Conservation (phyloP, 35 echinoderm and acorn worm species). For the Lytechinus variegatus region DNA sequence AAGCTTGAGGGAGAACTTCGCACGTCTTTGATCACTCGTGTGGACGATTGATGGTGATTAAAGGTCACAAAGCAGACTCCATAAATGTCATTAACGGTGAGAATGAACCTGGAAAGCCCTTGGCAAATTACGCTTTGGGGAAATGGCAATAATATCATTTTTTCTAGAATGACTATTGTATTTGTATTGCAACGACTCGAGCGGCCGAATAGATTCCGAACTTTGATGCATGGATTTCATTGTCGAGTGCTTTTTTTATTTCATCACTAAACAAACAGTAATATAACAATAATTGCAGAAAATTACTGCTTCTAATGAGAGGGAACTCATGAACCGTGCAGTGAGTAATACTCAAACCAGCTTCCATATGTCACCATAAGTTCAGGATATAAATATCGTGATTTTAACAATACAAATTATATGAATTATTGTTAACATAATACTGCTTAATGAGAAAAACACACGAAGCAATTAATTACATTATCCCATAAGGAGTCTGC, state of each 20-base stretch:
- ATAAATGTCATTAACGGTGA: conserved; percentile 12
- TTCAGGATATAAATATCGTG: background rate
- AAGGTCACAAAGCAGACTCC: background rate
- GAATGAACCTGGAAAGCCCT: background rate
- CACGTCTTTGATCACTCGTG: background rate
- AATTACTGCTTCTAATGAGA: background rate
- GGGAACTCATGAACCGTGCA: background rate
- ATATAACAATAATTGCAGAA: background rate
- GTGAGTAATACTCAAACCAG: background rate
- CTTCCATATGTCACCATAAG: background rate
- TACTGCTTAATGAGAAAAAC: background rate
- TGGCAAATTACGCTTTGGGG: background rate
- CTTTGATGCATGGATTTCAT: background rate
- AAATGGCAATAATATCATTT: background rate
- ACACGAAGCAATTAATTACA: background rate
- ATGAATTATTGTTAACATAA: background rate
- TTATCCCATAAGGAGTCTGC: background rate
- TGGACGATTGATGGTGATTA: background rate
- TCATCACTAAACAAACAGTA: background rate
- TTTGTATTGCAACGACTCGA: background rate
- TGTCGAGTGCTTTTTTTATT: background rate
- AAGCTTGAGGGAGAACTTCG: background rate
- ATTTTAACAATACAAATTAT: background rate
- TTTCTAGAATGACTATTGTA: background rate
- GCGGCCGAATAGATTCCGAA: background rate